Percentiles rank a stretch among this genome's conserved stretches.
phyloP scores from a whole-genome alignment of 2,797 vertebrate species.

The Hypotaenidia philippensis region DNA sequence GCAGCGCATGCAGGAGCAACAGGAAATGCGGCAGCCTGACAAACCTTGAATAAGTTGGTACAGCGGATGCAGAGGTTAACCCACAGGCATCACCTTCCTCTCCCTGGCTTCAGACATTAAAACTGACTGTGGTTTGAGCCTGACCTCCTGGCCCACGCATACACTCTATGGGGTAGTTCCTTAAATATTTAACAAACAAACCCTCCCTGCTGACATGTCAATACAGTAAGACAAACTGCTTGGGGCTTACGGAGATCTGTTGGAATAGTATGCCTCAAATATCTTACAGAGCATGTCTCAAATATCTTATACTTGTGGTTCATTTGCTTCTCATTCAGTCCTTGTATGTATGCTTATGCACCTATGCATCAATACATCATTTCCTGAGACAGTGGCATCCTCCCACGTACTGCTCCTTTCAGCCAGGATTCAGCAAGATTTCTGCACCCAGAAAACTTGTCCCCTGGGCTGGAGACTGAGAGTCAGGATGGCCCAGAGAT shows the following conservation, averaged over 20 bases:
- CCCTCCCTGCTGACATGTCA: neutral
- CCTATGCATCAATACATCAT: neutral
- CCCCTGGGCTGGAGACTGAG: neutral
- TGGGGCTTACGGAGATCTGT: neutral
- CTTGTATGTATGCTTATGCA: neutral
- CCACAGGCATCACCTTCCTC: neutral
- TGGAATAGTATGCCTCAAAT: neutral
- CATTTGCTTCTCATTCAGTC: neutral
- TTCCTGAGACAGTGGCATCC: neutral
- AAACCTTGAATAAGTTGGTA: neutral
- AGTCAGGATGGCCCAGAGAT: neutral
- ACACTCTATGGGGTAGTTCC: neutral
- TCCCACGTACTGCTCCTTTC: neutral
- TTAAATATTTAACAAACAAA: conserved; percentile 2
- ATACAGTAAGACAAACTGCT: neutral
- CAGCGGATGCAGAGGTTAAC: neutral
- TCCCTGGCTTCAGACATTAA: neutral
- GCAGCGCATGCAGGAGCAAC: neutral
- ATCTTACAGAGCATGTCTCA: neutral
- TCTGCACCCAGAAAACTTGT: neutral
- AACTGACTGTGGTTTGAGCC: rapidly evolving
- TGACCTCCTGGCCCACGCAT: neutral
- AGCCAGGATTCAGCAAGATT: neutral
- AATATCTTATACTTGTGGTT: neutral
- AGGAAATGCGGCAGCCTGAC: neutral